Conservation (phyloP, 2,888 invertebrate species). For the Achlya flavicornis region DNA sequence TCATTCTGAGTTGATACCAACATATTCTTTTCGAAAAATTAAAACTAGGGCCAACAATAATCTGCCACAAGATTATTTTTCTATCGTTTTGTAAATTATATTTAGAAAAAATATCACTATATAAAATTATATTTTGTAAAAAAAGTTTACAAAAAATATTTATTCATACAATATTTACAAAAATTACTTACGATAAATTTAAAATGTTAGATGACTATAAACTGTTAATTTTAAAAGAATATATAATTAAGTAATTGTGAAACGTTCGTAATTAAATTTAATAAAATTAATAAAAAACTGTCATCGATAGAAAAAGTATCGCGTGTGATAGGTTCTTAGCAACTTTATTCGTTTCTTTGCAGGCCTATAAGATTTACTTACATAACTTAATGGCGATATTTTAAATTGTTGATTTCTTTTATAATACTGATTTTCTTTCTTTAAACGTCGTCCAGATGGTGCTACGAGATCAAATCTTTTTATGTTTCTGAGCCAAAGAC, state of each 20-base stretch:
- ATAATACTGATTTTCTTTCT: slow-evolving; percentile 37
- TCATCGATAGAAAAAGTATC: not conserved
- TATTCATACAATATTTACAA: not conserved
- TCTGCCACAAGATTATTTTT: slow-evolving; percentile 2
- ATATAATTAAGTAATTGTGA: no score
- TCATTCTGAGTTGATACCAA: not conserved
- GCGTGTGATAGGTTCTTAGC: not conserved
- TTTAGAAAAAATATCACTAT: not conserved
- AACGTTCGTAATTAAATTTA: no score
- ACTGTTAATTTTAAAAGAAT: no score
- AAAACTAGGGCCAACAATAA: not conserved
- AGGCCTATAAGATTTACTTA: slow-evolving; percentile 28
- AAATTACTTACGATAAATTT: no score
- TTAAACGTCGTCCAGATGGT: slow-evolving; percentile 70
- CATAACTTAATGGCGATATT: slow-evolving; percentile 40
- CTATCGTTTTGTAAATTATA: not conserved
- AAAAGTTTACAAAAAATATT: not conserved
- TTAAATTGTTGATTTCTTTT: slow-evolving; percentile 41
- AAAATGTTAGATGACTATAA: no score
- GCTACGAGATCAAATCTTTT: slow-evolving; percentile 74
- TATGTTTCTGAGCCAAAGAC: slow-evolving; percentile 78
- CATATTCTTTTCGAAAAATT: not conserved
- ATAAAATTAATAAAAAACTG: not conserved
- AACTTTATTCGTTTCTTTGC: not conserved
- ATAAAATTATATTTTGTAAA: slow-evolving; percentile 1